Evolutionary conservation across 2,797 vertebrate species (phyloP), one percentile per base, ranked within the genome.

Genomic region (Cynodonichthys magdalenae): DNA sequence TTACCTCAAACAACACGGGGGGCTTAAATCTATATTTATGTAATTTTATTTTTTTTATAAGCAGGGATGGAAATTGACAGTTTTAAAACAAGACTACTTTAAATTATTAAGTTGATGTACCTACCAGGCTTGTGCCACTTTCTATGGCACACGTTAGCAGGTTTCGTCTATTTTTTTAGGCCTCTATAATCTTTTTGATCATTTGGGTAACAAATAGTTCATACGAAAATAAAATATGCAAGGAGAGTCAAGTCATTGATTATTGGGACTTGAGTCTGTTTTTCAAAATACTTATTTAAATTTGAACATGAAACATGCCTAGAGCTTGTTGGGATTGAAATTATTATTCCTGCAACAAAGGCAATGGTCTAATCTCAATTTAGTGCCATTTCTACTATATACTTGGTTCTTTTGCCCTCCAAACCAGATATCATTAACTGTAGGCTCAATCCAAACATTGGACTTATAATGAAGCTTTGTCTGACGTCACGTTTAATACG

Each of bases 1-100:
- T 78, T 68, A 80, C 69, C 70, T 81, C 84, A 78, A 66, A 72
- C 64, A 71, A 61, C 61, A 68, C 8, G 73, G 67, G 82, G 74
- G 74, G 64, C 69, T 82, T 57, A 77, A 71, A 54, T 73, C 41
- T 83, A 53, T 77, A 74, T 80, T 79, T 69, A 65, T 29, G 14
- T 42, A 1, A 41, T 27, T 66, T 65, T 53, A 34, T 41, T 79
- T 72, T 61, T 63, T 15, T 75, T 77, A 36, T 66, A 31, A 45
- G 55, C 56, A 58, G 53, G 51, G 68, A 79, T 83, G 72, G 58
- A 52, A 69, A 66, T 74, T 54, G 56, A 66, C 8, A 34, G 18
- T 64, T 83, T 67, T 79, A 27, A 59, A 49, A 18, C 18, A 28
- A 58, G 34, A 27, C 50, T 42, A 17, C 59, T 49, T 53, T 17